Conservation (phyloP, 1,140 invertebrate genomes). For the Leptopilina boulardi region DNA sequence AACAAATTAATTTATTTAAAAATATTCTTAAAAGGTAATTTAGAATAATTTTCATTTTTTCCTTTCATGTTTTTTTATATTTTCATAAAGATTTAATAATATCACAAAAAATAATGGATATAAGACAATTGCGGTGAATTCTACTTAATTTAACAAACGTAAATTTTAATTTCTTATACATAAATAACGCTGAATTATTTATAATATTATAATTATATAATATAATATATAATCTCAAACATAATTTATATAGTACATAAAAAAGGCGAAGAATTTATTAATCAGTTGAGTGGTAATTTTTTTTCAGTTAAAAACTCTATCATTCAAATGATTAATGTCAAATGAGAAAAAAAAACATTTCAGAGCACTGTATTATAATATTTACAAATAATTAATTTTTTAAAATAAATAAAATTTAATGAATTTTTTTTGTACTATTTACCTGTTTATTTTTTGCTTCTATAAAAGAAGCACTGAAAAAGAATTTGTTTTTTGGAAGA, state of each 20-base stretch:
- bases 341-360: background rate
- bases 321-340: too few relatives aligned
- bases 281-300: too few relatives aligned
- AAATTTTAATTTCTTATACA: background rate
- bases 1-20: too few relatives aligned
- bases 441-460: too few relatives aligned
- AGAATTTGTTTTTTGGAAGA: background rate
- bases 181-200: background rate
- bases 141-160: background rate
- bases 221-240: background rate
- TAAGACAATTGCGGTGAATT: background rate
- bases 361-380: background rate
- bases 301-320: too few relatives aligned
- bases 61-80: background rate
- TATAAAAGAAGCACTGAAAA: background rate
- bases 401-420: too few relatives aligned
- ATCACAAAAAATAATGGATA: background rate
- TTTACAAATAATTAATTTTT: constrained; percentile 9
- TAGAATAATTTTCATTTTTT: background rate
- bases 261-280: constrained; percentile 9
- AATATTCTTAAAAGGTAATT: background rate
- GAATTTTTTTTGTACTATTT: background rate
- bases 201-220: too few relatives aligned
- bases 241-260: background rate
- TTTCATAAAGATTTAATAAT: background rate